Conservation (phyloP, 2,113 vertebrate genomes). For the Megalops atlanticus region DNA sequence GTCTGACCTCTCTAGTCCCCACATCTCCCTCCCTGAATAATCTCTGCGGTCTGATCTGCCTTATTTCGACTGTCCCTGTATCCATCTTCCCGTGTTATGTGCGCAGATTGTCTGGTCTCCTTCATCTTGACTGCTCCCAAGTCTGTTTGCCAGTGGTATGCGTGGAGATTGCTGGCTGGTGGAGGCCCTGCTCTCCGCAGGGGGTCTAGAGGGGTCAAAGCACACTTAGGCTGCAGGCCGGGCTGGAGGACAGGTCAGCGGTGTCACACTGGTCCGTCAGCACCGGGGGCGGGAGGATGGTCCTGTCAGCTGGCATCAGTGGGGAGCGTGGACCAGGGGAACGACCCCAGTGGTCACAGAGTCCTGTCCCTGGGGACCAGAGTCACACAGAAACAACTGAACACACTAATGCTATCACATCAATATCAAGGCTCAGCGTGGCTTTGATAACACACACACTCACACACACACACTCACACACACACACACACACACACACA, state of each 20-base stretch:
- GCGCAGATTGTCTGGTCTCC: too few species aligned
- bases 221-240: background rate
- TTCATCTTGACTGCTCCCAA: too few species aligned
- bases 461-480: conserved; percentile 20
- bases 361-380: background rate
- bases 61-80: too few species aligned
- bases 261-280: background rate
- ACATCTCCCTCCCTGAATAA: background rate
- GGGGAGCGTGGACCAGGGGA: background rate
- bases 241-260: background rate
- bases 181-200: too few species aligned
- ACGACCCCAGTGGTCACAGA: background rate
- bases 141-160: too few species aligned
- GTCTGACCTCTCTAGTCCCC: background rate
- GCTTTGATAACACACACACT: background rate
- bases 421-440: background rate
- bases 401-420: background rate
- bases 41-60: background rate
- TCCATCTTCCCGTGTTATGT: too few species aligned
- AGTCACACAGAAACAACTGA: background rate
- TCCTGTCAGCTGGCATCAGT: background rate
- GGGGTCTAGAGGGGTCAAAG: background rate
- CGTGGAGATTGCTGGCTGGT: too few species aligned
- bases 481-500: conserved; percentile 21
- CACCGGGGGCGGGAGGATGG: background rate